Evolutionary conservation across 2,888 invertebrate genomes (phyloP), one percentile per base, ranked within the genome.

Genomic region (Danaus chrysippus): DNA sequence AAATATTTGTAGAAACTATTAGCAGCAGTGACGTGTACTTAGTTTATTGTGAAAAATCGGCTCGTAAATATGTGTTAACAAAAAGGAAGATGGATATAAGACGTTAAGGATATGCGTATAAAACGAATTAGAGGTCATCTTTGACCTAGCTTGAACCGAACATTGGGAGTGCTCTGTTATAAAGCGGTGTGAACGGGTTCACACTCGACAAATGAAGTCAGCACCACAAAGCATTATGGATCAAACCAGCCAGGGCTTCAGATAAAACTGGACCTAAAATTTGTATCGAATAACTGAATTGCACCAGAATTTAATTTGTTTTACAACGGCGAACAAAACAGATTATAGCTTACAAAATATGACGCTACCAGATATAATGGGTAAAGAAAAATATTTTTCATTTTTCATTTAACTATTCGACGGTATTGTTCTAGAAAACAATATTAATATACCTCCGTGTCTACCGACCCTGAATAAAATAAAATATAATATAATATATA

Each of bases 61-160:
- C 13, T 13, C 13, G 15, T 13, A 13, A 13, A 46, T 42, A 59
- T 59, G 19, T 46, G 49, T 15, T 49, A 44, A 58, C 53, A 44
- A 63, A 54, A 60, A 63, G 56, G 43, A 56, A 56, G 63, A 63
- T 57, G 63, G 53, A 13, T n/a, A 11, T 19, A 42, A 56, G 10
- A 54, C 41, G 44, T 54, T 49, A 43, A 59, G 59, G 62, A 59
- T 54, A 59, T 63, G 63, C 63, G 57, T 56, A 63, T 60, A 55
- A 60, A 46, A 63, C 54, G 15, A 63, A 60, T 56, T 54, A 46
- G 41, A n/a, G 19, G 19, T 46, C 53, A 43, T 49, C 53, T 53
- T 23, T 19, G 42, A 49, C 53, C 56, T 6, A 17, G 10, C 53
- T 56, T 13, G 19, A 52, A 54, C 41, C 44, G 56, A 46, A 59